Evolutionary conservation across 1,140 invertebrate species (phyloP).

Genomic region (Xylocopa sonorina): DNA sequence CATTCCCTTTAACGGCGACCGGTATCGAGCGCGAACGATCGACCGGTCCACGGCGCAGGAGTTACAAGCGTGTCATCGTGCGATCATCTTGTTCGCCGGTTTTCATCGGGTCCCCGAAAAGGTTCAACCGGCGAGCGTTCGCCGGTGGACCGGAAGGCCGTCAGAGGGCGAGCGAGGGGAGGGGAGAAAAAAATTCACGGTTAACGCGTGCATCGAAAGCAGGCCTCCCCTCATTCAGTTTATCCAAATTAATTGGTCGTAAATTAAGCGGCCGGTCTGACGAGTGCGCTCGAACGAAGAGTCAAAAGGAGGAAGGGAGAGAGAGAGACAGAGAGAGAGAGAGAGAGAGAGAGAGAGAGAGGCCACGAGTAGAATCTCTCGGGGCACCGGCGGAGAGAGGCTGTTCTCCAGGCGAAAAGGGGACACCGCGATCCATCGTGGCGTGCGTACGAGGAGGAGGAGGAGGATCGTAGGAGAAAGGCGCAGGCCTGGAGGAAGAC

Average conservation of each 20-base stretch:
- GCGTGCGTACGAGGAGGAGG: conserved; percentile 7
- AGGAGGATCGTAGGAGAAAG: conserved; percentile 29
- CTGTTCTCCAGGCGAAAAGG: not conserved
- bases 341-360: conserved; percentile 36
- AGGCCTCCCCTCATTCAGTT: conserved; percentile 77
- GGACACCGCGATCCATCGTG: not conserved
- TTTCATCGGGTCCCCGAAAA: conserved; percentile 15
- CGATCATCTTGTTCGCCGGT: not conserved
- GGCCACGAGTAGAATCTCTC: not conserved
- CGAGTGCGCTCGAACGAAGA: conserved; percentile 55
- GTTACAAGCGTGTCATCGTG: conserved; percentile 22
- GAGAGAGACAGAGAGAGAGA: too few species aligned
- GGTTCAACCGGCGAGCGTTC: not conserved
- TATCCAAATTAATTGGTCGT: conserved; percentile 83
- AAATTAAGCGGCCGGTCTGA: conserved; percentile 79
- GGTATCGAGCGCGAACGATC: not conserved
- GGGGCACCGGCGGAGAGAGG: conserved; percentile 9
- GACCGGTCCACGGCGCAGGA: not conserved
- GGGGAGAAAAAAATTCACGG: conserved; percentile 70
- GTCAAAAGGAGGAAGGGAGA: too few species aligned
- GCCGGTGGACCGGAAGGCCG: conserved; percentile 39
- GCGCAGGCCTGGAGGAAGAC: conserved; percentile 27
- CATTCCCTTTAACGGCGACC: not conserved
- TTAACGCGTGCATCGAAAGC: conserved; percentile 81
- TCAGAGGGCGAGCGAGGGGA: too few species aligned